These are phyloP conservation scores for Cercopithecus mona DNA, from an alignment of 2,113 vertebrate genomes.

Conservation along the genomic window DNA sequence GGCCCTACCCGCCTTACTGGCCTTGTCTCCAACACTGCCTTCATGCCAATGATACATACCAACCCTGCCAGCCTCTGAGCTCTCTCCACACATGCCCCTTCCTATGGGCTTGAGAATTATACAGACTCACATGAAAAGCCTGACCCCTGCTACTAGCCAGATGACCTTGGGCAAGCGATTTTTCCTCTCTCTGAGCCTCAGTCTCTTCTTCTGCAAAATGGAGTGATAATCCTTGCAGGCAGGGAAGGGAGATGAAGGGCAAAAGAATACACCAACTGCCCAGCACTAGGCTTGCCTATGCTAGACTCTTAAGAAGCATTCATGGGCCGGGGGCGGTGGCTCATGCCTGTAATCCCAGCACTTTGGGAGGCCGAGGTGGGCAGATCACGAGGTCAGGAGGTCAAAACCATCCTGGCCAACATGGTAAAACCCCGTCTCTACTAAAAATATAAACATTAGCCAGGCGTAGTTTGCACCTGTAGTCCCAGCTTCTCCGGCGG, in stretches of 20 bases:
- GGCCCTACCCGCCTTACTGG: not conserved
- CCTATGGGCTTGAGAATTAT: not conserved
- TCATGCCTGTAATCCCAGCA: no score
- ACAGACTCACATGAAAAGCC: not conserved
- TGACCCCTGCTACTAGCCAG: not conserved
- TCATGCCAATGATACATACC: not conserved
- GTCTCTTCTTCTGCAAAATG: not conserved
- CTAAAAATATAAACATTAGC: no score
- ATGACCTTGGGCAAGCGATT: not conserved
- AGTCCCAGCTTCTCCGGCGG: no score
- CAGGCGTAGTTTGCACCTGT: no score
- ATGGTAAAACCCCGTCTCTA: no score
- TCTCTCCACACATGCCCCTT: not conserved
- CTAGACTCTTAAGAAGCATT: not conserved
- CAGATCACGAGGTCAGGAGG: no score
- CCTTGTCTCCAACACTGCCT: not conserved
- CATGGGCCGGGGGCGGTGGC: rapidly evolving
- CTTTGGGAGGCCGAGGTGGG: no score
- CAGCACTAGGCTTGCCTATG: not conserved
- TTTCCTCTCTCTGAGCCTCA: not conserved
- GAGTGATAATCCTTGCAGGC: not conserved
- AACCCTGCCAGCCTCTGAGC: not conserved
- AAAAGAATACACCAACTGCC: rapidly evolving
- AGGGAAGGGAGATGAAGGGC: not conserved
- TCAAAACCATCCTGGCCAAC: no score